Evolutionary conservation across 2,113 vertebrate genomes (phyloP).

Genomic region (Apaloderma vittatum): DNA sequence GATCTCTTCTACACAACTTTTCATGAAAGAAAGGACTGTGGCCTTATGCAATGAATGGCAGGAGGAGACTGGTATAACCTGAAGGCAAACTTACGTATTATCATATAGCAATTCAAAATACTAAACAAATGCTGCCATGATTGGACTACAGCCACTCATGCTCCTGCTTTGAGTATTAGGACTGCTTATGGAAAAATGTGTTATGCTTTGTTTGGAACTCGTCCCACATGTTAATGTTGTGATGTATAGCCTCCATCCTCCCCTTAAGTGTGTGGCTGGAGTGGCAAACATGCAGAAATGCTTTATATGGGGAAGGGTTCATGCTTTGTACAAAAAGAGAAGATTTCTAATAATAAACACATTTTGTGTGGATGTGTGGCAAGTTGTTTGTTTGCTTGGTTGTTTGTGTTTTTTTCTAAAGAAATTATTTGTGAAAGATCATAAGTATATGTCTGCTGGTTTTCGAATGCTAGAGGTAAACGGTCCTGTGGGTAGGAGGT

Average conservation of each 20-base stretch:
- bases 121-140: background rate
- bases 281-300: slow-evolving; percentile 44
- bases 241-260: slow-evolving; percentile 39
- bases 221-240: background rate
- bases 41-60: background rate
- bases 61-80: background rate
- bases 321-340: background rate
- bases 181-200: slow-evolving; percentile 25
- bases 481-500: background rate
- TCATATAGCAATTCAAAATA: background rate
- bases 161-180: slow-evolving; percentile 36
- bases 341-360: slow-evolving; percentile 64
- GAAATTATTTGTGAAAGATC: slow-evolving; percentile 10
- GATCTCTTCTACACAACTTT: background rate
- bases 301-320: slow-evolving; percentile 9
- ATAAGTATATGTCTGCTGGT: background rate
- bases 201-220: slow-evolving; percentile 53
- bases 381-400: slow-evolving; percentile 58
- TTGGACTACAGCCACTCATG: background rate
- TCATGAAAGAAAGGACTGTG: background rate
- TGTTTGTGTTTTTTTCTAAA: background rate
- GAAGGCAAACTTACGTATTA: background rate
- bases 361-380: slow-evolving; percentile 49
- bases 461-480: background rate
- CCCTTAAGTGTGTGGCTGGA: slow-evolving; percentile 29